Conservation (phyloP, 2,888 invertebrate genomes). For the Agriotes lineatus region DNA sequence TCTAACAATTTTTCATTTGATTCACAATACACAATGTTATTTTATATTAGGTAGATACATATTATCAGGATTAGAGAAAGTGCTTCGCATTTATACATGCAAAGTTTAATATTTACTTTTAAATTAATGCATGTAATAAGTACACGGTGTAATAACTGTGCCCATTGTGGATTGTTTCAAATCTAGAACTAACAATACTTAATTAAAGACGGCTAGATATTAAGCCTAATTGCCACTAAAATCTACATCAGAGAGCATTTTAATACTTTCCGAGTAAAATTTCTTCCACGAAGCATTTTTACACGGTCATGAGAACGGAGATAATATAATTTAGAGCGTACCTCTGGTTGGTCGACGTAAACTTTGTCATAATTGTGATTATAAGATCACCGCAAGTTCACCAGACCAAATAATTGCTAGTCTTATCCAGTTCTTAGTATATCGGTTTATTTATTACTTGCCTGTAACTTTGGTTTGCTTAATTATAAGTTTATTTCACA, state of each 20-base stretch:
- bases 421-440: constrained; percentile 28
- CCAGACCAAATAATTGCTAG: constrained; percentile 40
- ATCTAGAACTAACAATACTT: too few species aligned
- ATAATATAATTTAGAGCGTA: constrained; percentile 31
- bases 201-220: too few species aligned
- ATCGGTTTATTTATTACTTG: constrained; percentile 24
- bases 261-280: constrained; percentile 7
- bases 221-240: too few species aligned
- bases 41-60: too few species aligned
- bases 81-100: too few species aligned
- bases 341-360: constrained; percentile 26
- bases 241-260: not conserved
- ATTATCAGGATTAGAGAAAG: too few species aligned
- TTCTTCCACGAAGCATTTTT: constrained; percentile 1
- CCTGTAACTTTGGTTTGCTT: constrained; percentile 14
- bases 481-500: constrained; percentile 18
- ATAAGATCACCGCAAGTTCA: constrained; percentile 33
- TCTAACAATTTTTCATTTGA: too few species aligned
- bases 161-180: too few species aligned
- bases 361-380: constrained; percentile 38
- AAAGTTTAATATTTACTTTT: too few species aligned
- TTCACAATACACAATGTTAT: too few species aligned
- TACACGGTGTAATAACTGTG: too few species aligned
- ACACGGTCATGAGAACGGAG: constrained; percentile 5
- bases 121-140: too few species aligned